These are phyloP conservation scores for Diadumene lineata DNA, from an alignment of 92 coral and sea anemone genomes.

Conservation along the genomic window DNA sequence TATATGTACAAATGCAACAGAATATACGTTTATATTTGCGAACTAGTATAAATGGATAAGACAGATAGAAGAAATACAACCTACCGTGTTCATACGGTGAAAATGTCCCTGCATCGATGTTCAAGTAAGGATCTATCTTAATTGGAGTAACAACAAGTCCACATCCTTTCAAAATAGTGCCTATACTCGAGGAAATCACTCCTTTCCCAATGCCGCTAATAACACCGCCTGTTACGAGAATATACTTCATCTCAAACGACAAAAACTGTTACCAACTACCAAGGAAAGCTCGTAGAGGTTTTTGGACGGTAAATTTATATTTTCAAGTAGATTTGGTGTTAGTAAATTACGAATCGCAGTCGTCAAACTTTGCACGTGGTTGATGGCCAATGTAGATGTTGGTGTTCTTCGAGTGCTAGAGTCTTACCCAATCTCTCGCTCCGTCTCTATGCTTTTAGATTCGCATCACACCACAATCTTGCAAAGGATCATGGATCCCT, in stretches of 20 bases:
- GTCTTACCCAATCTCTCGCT: no score
- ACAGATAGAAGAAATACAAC: background rate
- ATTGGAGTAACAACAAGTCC: conserved; percentile 88
- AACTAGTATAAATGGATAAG: no score
- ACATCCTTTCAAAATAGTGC: conserved; percentile 87
- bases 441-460: no score
- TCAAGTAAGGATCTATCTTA: conserved; percentile 95
- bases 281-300: background rate
- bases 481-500: no score
- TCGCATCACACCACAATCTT: no score
- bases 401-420: no score
- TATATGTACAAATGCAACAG: no score
- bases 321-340: background rate
- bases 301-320: background rate
- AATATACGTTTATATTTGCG: no score
- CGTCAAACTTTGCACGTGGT: no score
- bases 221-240: conserved; percentile 95
- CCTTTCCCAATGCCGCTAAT: conserved; percentile 99
- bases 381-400: no score
- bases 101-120: conserved; percentile 98
- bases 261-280: background rate
- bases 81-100: conserved; percentile 99
- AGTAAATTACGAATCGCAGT: no score
- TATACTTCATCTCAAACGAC: conserved; percentile 74
- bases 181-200: conserved; percentile 95